Evolutionary conservation across 2,888 invertebrate genomes (phyloP), one percentile per base, ranked within the genome.

Genomic region (Meteorus cinctellus): DNA sequence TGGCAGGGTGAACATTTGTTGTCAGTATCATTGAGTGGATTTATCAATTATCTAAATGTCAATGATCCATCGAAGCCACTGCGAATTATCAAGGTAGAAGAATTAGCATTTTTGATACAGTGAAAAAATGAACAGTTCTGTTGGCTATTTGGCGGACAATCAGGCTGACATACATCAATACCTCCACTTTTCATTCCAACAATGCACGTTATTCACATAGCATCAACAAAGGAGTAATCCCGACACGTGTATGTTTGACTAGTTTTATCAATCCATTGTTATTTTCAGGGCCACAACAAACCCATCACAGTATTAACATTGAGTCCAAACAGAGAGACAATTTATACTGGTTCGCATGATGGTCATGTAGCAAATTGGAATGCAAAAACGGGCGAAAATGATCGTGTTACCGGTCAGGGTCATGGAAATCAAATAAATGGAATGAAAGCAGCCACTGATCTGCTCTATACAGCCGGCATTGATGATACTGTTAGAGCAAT

Each of bases 381-480:
- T 85, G 94, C 95, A 0, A 92, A 92, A 3, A 95, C 92, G 36
- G 96, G 98, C n/a, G 94, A 95, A 81, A 96, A 96, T 86, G 95
- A 96, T 79, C 93, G 96, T 79, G 91, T 98, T 2, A 90, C 91
- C 65, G 97, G 97, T 16, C 91, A 91, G n/a, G 97, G 98, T 1
- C 99, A 99, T 90, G 97, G 96, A 1, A 98, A 98, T 91, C 98
- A 99, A 92, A 95, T 98, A 76, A 97, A 97, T 86, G 96, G 96
- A 72, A 96, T 99, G 94, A 92, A 93, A 69, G 92, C 95, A 0
- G 91, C 93, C 78, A 93, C 92, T 55, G 93, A 92, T 78, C 87
- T 91, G 0, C 91, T 99, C 34, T 94, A 97, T 82, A 96, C 98
- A 0, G 95, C 96, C 83, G 97, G 97, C 66, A 97, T 99, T 85